Conservation (phyloP, 2,113 vertebrate genomes). For the Grantiella picta region DNA sequence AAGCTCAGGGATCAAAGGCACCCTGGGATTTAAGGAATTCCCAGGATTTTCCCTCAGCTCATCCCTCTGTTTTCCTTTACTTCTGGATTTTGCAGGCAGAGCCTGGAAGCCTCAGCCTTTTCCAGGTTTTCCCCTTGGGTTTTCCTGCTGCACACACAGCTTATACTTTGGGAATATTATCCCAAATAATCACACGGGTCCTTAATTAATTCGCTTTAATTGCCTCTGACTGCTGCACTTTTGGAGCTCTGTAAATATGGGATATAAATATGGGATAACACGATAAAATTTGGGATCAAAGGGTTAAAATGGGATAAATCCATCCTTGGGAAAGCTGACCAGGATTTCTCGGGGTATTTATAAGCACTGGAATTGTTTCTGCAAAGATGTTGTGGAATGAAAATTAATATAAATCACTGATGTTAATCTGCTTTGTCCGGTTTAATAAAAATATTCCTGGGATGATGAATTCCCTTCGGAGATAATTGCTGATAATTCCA, state of each 20-base stretch:
- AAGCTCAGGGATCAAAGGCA: background rate
- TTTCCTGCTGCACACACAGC: background rate
- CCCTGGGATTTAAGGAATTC: background rate
- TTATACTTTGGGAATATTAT: background rate
- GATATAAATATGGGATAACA: background rate
- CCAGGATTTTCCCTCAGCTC: background rate
- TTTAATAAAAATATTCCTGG: background rate
- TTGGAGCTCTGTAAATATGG: background rate
- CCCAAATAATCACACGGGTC: background rate
- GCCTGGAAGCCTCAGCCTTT: background rate
- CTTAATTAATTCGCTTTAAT: background rate
- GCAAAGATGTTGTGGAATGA: background rate
- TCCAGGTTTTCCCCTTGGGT: background rate
- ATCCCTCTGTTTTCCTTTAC: background rate
- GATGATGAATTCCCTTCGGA: background rate
- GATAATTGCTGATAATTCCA: background rate
- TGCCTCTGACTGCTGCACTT: conserved; percentile 7
- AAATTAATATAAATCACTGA: background rate
- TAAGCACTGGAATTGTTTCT: conserved; percentile 16
- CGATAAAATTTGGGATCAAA: background rate
- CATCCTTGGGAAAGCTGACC: background rate
- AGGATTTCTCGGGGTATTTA: background rate
- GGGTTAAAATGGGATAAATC: background rate
- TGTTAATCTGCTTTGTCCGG: background rate
- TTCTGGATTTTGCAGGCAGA: background rate